Evolutionary conservation across 2,797 vertebrate species (phyloP).

Genomic region (Characodon lateralis): DNA sequence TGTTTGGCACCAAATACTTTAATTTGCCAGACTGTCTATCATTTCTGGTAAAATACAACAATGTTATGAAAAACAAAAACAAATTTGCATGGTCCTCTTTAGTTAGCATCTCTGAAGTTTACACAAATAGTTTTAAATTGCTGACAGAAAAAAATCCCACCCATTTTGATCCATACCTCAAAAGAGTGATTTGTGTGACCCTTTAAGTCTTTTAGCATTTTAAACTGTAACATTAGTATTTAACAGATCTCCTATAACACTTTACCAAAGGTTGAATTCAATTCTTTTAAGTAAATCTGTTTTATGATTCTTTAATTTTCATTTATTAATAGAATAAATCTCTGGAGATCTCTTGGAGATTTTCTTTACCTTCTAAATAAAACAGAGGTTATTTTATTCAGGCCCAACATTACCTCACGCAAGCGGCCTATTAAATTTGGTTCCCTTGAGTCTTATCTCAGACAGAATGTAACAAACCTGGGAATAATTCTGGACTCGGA

Average conservation of each 20-base stretch:
- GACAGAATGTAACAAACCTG: no score
- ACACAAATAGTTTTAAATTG: neutral
- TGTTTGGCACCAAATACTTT: constrained; percentile 31
- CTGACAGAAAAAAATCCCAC: neutral
- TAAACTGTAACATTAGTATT: neutral
- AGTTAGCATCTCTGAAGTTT: neutral
- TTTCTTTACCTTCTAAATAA: no score
- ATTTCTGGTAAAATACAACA: constrained; percentile 11
- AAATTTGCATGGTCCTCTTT: neutral
- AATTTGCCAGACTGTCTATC: constrained; percentile 4
- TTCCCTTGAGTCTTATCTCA: no score
- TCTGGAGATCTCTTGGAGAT: no score
- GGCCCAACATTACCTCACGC: no score
- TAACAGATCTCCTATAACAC: neutral
- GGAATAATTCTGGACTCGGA: no score
- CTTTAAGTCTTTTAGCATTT: neutral
- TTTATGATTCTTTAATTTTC: neutral
- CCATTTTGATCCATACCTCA: neutral
- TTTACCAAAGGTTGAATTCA: neutral
- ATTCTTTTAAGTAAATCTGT: neutral
- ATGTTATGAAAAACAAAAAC: neutral
- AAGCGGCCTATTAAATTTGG: no score
- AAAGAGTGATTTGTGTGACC: neutral
- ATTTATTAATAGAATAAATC: neutral
- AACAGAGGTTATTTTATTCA: no score